These are phyloP conservation scores for Bubo blakistoni DNA, from an alignment of 2,113 vertebrate species.

Conservation along the genomic window DNA sequence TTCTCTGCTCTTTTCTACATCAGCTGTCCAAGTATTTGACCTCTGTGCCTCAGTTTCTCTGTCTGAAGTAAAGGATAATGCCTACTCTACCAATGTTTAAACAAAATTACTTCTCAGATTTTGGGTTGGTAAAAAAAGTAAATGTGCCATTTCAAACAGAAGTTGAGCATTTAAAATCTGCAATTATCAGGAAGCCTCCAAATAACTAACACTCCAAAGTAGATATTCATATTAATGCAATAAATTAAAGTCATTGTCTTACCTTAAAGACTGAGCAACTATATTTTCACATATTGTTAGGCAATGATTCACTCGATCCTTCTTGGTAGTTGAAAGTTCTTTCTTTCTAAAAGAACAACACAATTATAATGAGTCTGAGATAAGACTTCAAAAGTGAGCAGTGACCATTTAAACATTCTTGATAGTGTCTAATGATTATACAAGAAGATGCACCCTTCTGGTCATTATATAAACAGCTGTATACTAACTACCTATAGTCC, in stretches of 20 bases:
- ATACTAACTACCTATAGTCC: not conserved
- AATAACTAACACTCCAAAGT: not conserved
- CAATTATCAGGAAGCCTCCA: not conserved
- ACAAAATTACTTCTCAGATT: not conserved
- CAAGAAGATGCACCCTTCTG: not conserved
- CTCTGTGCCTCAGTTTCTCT: not conserved
- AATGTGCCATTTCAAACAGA: not conserved
- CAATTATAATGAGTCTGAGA: not conserved
- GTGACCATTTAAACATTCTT: not conserved
- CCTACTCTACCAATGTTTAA: not conserved
- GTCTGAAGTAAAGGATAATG: not conserved
- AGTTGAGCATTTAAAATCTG: not conserved
- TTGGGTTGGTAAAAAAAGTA: no score
- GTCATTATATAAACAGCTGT: not conserved
- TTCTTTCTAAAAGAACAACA: slow-evolving; percentile 86
- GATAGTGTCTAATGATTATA: not conserved
- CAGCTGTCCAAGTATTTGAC: not conserved
- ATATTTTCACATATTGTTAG: slow-evolving; percentile 98
- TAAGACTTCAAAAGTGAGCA: not conserved
- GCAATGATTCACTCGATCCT: slow-evolving; percentile 94
- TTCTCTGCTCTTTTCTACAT: not conserved
- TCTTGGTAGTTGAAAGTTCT: slow-evolving; percentile 92
- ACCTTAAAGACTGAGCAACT: slow-evolving; percentile 95
- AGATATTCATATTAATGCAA: not conserved
- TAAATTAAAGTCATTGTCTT: slow-evolving; percentile 4